Base-by-base conservation (phyloP, 2,888 invertebrate genomes). In the Orthonevra nobilis region DNA sequence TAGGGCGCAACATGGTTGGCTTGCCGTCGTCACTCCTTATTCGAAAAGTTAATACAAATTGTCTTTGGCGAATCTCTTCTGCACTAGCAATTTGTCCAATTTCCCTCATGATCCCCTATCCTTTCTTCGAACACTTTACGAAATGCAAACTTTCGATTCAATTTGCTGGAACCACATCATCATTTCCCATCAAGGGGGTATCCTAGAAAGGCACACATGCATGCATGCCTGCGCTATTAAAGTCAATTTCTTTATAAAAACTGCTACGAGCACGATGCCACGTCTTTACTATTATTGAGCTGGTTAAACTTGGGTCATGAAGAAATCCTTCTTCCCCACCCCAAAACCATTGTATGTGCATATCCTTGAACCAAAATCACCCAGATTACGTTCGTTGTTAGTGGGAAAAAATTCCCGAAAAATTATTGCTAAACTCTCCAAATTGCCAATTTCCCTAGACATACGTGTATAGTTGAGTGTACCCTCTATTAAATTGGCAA, bases 391-490 rank as follows among this genome's bases (percentile, higher is more conserved):
- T n/a, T n/a, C n/a, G n/a, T 44, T 48, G 48, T 40, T 42, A 56
- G 68, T 74, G 60, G 52, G 12, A 23, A 26, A 54, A 42, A 64
- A 48, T 46, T 36, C 12, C 28, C 54, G 68, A 70, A 63, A 64
- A 77, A 77, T 58, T 63, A 77, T 77, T 64, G 23, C 70, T 26
- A 70, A 64, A 77, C 70, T 77, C 58, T 34, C 44, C 64, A 77
- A 77, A 70, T 77, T 77, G 77, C 52, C 77, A 77, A 77, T 77
- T 77, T 70, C 63, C 77, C 32, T 26, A 52, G 23, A 52, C 20
- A 46, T 40, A 17, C 36, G 17, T 6, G 10, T 20, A 30, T 12
- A 58, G 12, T 23, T n/a, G n/a, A n/a, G n/a, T n/a, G n/a, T 19
- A 38, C 50, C n/a, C 26, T 28, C 52, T 28, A 23, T 56, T 19